These are phyloP conservation scores for Psix sp. DNA, from an alignment of 1,140 invertebrate species.

Conservation along the genomic window DNA sequence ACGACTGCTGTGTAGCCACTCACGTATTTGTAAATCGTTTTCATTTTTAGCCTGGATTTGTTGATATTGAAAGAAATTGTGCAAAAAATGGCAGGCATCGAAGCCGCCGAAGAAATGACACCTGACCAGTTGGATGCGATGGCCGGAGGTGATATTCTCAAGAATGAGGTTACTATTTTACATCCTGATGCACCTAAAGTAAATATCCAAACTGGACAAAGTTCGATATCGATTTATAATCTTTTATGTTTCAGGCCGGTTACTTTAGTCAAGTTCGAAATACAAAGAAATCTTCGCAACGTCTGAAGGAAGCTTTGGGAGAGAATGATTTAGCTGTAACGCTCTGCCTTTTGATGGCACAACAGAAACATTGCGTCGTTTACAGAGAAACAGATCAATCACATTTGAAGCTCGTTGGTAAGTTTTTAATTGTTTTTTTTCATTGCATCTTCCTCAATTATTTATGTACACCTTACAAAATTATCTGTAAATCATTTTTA, in stretches of 20 bases:
- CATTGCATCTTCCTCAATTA: background rate
- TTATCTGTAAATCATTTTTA: too few species aligned
- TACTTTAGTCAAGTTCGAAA: slow-evolving; percentile 98
- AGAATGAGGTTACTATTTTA: slow-evolving; percentile 86
- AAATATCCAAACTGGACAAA: background rate
- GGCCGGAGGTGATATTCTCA: slow-evolving; percentile 95
- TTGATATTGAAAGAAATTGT: slow-evolving; percentile 98
- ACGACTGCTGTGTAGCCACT: slow-evolving; percentile 42
- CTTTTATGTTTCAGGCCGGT: slow-evolving; percentile 83
- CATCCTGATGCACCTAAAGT: too few species aligned
- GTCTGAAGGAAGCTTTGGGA: slow-evolving; percentile 96
- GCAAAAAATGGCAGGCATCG: slow-evolving; percentile 99
- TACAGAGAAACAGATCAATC: slow-evolving; percentile 91
- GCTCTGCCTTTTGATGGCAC: slow-evolving; percentile 95
- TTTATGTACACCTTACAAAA: too few species aligned
- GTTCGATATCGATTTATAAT: too few species aligned
- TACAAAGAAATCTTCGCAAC: slow-evolving; percentile 95
- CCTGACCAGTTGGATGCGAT: slow-evolving; percentile 96
- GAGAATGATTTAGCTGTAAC: slow-evolving; percentile 95
- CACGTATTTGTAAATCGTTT: slow-evolving; percentile 61
- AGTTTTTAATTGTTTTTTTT: slow-evolving; percentile 18
- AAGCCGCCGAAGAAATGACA: slow-evolving; percentile 97
- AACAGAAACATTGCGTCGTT: slow-evolving; percentile 96
- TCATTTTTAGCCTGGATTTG: slow-evolving; percentile 88
- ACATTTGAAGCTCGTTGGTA: slow-evolving; percentile 93